phyloP scores from a whole-genome alignment of 2,113 vertebrate species.

The Ia io region DNA sequence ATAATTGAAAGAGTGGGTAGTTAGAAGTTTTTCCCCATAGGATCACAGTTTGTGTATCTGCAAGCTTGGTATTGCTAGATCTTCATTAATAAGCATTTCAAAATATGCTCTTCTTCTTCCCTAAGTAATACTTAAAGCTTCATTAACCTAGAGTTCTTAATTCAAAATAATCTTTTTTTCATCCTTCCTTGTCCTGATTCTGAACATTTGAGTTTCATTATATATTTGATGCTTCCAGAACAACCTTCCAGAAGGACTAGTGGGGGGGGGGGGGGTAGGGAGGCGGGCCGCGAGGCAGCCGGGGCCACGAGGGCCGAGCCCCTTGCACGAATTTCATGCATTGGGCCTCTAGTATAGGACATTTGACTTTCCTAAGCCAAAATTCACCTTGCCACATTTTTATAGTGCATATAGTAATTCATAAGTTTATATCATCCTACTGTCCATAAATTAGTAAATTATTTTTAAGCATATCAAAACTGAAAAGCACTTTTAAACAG shows the following conservation, averaged over 20 bases:
- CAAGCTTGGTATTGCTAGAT: background rate
- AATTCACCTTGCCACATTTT: constrained; percentile 3
- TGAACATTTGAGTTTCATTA: background rate
- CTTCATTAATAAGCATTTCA: background rate
- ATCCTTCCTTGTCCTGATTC: background rate
- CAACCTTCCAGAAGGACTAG: too few species aligned
- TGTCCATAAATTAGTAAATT: background rate
- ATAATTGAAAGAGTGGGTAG: background rate
- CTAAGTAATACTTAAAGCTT: background rate
- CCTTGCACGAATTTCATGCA: too few species aligned
- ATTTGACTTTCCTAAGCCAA: background rate
- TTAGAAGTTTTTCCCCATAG: background rate
- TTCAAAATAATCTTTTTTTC: background rate
- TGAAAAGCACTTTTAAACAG: background rate
- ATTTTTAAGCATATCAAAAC: background rate
- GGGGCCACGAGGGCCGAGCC: too few species aligned
- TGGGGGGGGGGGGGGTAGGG: too few species aligned
- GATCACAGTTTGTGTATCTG: background rate
- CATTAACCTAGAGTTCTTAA: constrained; percentile 24
- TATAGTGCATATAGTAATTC: background rate
- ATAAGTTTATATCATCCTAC: background rate
- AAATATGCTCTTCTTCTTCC: background rate
- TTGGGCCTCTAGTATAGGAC: background rate
- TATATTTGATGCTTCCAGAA: background rate
- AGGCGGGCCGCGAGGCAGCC: too few species aligned